These are phyloP conservation scores for Endomychus coccineus DNA, from an alignment of 2,888 invertebrate genomes.

Conservation along the genomic window DNA sequence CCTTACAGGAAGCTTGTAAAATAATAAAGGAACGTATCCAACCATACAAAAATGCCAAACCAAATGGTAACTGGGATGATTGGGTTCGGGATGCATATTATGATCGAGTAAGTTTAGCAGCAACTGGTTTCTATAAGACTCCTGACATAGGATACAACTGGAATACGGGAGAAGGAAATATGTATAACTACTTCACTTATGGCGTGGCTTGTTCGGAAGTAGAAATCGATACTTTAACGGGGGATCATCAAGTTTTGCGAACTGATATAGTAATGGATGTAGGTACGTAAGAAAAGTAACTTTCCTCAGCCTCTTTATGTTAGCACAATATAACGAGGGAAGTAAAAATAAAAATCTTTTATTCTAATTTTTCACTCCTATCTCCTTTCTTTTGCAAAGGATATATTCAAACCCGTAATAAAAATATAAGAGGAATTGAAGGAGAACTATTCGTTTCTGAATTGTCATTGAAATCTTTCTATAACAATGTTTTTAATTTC, in stretches of 20 bases:
- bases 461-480: too few relatives aligned
- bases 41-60: slow-evolving; percentile 67
- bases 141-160: slow-evolving; percentile 67
- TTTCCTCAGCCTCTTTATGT: background rate
- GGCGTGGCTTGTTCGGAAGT: slow-evolving; percentile 84
- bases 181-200: slow-evolving; percentile 79
- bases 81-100: slow-evolving; percentile 75
- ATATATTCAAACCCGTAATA: too few relatives aligned
- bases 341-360: background rate
- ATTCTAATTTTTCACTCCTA: too few relatives aligned
- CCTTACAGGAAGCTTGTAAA: slow-evolving; percentile 64
- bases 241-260: slow-evolving; percentile 81
- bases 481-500: too few relatives aligned
- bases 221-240: slow-evolving; percentile 89
- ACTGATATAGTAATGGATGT: slow-evolving; percentile 97
- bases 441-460: too few relatives aligned
- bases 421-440: too few relatives aligned
- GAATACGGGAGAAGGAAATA: slow-evolving; percentile 59
- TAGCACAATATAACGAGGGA: background rate
- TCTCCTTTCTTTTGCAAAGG: too few relatives aligned
- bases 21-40: slow-evolving; percentile 63
- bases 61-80: slow-evolving; percentile 74
- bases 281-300: too few relatives aligned
- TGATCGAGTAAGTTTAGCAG: slow-evolving; percentile 69
- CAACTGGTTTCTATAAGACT: slow-evolving; percentile 75